These are phyloP conservation scores for Nymphalis polychloros DNA, from an alignment of 2,888 invertebrate genomes.

Conservation along the genomic window DNA sequence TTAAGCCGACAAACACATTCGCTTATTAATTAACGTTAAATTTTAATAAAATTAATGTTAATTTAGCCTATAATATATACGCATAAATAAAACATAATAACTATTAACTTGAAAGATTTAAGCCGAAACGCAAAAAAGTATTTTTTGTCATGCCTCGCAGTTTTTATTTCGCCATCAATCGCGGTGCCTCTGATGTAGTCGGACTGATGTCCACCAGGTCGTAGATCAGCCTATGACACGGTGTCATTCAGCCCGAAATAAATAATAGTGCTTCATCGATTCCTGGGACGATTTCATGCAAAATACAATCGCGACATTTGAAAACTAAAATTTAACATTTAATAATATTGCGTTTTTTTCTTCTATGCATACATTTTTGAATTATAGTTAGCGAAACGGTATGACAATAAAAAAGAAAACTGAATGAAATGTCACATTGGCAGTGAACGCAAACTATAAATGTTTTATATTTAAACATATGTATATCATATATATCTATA, in stretches of 20 bases:
- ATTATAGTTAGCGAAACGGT: too few relatives aligned
- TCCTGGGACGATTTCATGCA: constrained; percentile 36
- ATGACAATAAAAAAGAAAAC: too few relatives aligned
- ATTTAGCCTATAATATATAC: not conserved
- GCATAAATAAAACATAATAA: not conserved
- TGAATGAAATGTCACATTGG: too few relatives aligned
- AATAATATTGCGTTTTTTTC: too few relatives aligned
- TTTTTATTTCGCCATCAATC: constrained; percentile 43
- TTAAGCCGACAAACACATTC: not conserved
- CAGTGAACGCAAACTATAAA: too few relatives aligned
- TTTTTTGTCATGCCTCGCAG: constrained; percentile 2
- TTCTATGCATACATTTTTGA: too few relatives aligned
- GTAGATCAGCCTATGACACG: constrained; percentile 59
- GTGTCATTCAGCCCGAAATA: constrained; percentile 56
- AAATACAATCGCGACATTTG: not conserved
- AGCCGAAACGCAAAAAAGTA: not conserved
- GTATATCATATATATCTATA: too few relatives aligned
- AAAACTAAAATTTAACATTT: not conserved
- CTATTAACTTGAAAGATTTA: not conserved
- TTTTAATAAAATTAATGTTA: not conserved
- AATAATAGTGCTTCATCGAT: constrained; percentile 62
- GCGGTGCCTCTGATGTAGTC: constrained; percentile 28
- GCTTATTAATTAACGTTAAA: not conserved
- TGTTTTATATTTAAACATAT: too few relatives aligned
- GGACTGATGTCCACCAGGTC: constrained; percentile 36